Base-by-base conservation (phyloP, 2,797 vertebrate genomes). In the Scyliorhinus canicula region DNA sequence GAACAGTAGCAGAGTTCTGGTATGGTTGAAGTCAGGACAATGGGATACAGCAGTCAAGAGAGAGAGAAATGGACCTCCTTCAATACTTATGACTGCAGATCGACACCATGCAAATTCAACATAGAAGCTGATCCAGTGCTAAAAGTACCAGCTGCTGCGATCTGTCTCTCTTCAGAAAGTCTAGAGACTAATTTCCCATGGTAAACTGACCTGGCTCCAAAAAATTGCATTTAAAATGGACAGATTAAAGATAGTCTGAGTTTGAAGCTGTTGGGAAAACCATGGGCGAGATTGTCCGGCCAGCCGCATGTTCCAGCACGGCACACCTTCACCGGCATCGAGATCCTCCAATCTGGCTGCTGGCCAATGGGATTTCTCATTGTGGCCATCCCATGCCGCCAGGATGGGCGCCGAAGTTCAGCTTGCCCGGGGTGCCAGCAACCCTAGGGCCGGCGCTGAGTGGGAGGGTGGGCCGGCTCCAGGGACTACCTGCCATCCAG, bases 1-100 rank as follows among this genome's bases (percentile, higher is more conserved):
- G 96, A 96, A 95, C 96, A 97, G 97, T 97, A 97, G 97, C 97
- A 97, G 97, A 97, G 96, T 96, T 95, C 0, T 96, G 96, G 96
- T 96, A 96, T 2, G 96, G 96, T 95, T 95, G 95, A 96, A 96
- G 95, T 96, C 12, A 63, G 57, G 7, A 63, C 63, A 65, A 8
- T 93, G 50, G 60, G 31, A 24, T n/a, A 65, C 16, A 93, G 11
- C 6, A 24, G n/a, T 26, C 31, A n/a, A 65, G 88, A 93, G 16
- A 14, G 57, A 60, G 60, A 65, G 50, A 65, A 65, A 55, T 40
- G 2, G 8, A 65, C 35, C 40, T 47, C 40, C 40, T 91, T 63
- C 31, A n/a, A 14, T n/a, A 21, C 57, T 24, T 35, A 91, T 93
- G 26, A 63, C 88, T 65, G 40, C 31, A 93, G 91, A 19, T 65